Conservation (phyloP, 2,797 vertebrate species). For the Hydrocynus forskahlii region DNA sequence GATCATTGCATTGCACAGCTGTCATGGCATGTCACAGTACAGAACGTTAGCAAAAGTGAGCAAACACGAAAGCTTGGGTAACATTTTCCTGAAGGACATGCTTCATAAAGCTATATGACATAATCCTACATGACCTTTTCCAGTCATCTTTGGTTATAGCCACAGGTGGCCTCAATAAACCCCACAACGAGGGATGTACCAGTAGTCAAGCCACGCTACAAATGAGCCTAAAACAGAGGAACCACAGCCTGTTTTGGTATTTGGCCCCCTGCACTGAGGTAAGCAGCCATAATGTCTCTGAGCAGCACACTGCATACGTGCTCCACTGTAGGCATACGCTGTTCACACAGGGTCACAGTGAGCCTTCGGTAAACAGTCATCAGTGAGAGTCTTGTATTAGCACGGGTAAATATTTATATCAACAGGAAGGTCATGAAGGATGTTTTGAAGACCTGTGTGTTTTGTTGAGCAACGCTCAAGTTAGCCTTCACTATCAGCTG, state of each 20-base stretch:
- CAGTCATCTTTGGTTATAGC: slow-evolving; percentile 13
- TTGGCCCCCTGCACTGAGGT: background rate
- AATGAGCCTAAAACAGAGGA: background rate
- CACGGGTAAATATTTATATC: slow-evolving; percentile 44
- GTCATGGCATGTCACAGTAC: no score
- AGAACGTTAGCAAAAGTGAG: no score
- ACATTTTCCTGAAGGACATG: no score
- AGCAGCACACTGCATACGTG: background rate
- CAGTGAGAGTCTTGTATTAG: background rate
- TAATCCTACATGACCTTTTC: no score
- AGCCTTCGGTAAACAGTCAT: background rate
- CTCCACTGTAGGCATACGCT: background rate
- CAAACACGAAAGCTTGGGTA: no score
- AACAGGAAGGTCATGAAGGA: slow-evolving; percentile 28
- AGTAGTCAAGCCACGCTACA: background rate
- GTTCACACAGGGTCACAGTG: background rate
- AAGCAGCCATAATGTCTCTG: background rate
- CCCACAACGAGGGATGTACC: background rate
- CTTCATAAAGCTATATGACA: no score
- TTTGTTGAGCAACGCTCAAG: slow-evolving; percentile 19
- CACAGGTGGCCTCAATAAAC: slow-evolving; percentile 25
- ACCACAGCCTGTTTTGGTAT: background rate
- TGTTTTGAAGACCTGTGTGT: slow-evolving; percentile 30
- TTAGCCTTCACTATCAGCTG: slow-evolving; percentile 7
- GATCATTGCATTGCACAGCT: no score